A percentile compares a stretch with the other conserved stretches of the same genome.
Conservation (phyloP, 2,888 invertebrate species). For the Athetis lepigone region DNA sequence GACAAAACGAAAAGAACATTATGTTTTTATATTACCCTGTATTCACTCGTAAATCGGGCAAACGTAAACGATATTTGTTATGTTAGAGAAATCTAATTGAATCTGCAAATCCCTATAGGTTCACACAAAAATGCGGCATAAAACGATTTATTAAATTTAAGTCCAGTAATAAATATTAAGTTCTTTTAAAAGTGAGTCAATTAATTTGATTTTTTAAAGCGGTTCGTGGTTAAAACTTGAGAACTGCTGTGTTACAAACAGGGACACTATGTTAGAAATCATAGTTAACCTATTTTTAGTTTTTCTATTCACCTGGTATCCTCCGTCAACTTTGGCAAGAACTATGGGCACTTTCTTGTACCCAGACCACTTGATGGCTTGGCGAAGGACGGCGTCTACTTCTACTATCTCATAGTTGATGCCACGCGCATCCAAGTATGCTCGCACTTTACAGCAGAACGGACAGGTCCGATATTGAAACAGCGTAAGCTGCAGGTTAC, state of each 20-base stretch:
- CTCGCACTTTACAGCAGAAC: conserved; percentile 98
- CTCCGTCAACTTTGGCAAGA: conserved; percentile 93
- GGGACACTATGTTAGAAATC: neutral
- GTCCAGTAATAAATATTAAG: too few species aligned
- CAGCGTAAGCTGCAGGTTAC: conserved; percentile 94
- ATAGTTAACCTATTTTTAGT: neutral
- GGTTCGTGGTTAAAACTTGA: conserved; percentile 2
- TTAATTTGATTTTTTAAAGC: too few species aligned
- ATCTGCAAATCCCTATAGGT: too few species aligned
- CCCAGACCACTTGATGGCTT: conserved; percentile 97
- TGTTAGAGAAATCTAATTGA: too few species aligned
- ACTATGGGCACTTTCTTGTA: conserved; percentile 99
- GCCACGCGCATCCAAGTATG: conserved; percentile 97
- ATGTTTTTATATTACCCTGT: too few species aligned
- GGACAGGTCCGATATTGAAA: conserved; percentile 99
- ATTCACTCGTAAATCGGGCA: too few species aligned
- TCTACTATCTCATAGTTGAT: conserved; percentile 98
- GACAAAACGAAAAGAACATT: too few species aligned
- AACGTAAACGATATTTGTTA: too few species aligned
- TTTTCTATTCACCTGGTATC: conserved; percentile 91
- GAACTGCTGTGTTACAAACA: too few species aligned
- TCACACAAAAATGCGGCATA: too few species aligned
- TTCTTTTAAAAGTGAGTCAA: too few species aligned
- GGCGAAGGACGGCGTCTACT: conserved; percentile 98
- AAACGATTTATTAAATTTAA: too few species aligned